Evolutionary conservation across 2,113 vertebrate genomes (phyloP).

Genomic region (Callithrix jacchus): DNA sequence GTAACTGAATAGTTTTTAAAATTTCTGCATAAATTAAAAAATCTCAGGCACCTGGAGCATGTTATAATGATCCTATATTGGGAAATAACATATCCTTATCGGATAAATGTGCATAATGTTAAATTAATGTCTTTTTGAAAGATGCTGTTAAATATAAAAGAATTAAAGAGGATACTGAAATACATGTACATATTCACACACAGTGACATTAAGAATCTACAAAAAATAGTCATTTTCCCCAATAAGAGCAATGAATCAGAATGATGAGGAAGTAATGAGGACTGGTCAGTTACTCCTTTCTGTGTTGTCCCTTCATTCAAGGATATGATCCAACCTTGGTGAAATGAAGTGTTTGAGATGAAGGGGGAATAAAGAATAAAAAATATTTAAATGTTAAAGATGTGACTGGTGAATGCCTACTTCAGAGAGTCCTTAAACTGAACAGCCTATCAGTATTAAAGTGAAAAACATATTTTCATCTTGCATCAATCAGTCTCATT

Average conservation of each 20-base stretch:
- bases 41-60: neutral
- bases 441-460: neutral
- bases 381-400: neutral
- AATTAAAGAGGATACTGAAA: neutral
- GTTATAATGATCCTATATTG: neutral
- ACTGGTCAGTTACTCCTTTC: neutral
- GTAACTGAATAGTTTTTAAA: neutral
- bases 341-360: neutral
- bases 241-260: neutral
- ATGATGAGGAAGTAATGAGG: neutral
- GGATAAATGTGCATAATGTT: neutral
- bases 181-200: neutral
- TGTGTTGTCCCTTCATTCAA: neutral
- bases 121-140: constrained; percentile 28
- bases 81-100: neutral
- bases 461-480: neutral
- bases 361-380: neutral
- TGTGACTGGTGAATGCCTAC: neutral
- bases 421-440: neutral
- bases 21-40: neutral
- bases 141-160: neutral
- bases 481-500: neutral
- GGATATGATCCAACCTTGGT: neutral
- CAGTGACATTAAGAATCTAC: neutral
- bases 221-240: neutral